Conservation (phyloP, 1,140 invertebrate genomes). For the Microvelia longipes region DNA sequence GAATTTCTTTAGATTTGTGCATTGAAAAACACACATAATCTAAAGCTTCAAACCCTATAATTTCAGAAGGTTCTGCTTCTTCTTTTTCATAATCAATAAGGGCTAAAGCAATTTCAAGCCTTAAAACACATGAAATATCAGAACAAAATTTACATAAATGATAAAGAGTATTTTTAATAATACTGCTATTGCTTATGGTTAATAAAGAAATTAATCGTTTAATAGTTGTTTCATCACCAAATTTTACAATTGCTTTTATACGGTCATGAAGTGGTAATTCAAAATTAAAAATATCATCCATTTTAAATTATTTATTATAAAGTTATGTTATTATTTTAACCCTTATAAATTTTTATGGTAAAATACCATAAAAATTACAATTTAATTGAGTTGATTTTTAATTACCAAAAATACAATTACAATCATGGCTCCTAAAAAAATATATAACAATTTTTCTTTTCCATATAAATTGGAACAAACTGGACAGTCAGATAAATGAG, state of each 20-base stretch:
- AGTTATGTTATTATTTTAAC: neutral
- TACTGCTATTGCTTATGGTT: neutral
- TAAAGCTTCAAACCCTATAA: neutral
- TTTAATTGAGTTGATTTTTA: neutral
- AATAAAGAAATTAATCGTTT: neutral
- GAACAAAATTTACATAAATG: neutral
- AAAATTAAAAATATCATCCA: neutral
- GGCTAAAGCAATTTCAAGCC: neutral
- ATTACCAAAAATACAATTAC: neutral
- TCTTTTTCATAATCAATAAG: neutral
- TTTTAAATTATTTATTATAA: neutral
- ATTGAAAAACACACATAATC: neutral
- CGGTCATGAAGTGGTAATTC: neutral
- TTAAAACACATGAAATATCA: neutral
- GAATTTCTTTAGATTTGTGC: neutral
- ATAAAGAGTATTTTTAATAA: neutral
- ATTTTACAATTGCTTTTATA: neutral
- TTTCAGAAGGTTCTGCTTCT: neutral
- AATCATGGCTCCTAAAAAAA: neutral
- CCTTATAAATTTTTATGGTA: neutral
- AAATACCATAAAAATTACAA: neutral
- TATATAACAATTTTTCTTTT: neutral
- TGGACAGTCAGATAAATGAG: neutral
- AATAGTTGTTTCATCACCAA: neutral
- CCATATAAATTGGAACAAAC: neutral